These are phyloP conservation scores for Eupsilia transversa DNA, from an alignment of 2,888 invertebrate species.

Conservation along the genomic window DNA sequence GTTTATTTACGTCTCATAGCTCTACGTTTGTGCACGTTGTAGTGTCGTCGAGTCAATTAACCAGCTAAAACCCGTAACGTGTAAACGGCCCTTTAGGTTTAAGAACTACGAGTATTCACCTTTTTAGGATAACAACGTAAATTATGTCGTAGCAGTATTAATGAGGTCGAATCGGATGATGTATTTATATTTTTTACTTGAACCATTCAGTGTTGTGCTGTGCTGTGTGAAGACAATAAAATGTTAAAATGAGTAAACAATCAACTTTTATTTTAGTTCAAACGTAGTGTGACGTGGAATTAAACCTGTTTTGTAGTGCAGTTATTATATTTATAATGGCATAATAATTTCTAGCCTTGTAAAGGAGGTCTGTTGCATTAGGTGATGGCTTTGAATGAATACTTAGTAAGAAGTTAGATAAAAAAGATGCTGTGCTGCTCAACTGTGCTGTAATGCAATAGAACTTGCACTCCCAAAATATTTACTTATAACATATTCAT, in stretches of 20 bases:
- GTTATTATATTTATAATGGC: slow-evolving; percentile 26
- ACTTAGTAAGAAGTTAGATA: neutral
- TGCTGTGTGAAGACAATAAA: slow-evolving; percentile 34
- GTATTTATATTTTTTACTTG: slow-evolving; percentile 39
- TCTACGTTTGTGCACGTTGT: slow-evolving; percentile 23
- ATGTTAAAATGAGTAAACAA: slow-evolving; percentile 8
- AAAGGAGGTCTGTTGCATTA: neutral
- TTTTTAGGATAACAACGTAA: slow-evolving; percentile 22
- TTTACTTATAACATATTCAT: too few species aligned
- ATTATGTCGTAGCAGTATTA: slow-evolving; percentile 67
- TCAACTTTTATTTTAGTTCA: neutral
- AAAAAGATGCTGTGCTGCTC: neutral
- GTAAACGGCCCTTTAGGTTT: slow-evolving; percentile 30
- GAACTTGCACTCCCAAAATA: neutral
- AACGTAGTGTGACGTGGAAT: slow-evolving; percentile 16
- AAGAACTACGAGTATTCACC: slow-evolving; percentile 33
- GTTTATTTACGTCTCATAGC: slow-evolving; percentile 23
- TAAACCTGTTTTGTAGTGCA: neutral
- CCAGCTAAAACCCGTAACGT: slow-evolving; percentile 15
- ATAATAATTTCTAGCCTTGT: slow-evolving; percentile 25
- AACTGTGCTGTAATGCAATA: neutral
- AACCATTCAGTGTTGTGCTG: slow-evolving; percentile 41
- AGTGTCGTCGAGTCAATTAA: slow-evolving; percentile 14
- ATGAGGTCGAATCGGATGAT: slow-evolving; percentile 54
- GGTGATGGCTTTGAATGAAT: neutral